Base-by-base conservation (phyloP, 2,113 vertebrate genomes). In the Tinamus guttatus region DNA sequence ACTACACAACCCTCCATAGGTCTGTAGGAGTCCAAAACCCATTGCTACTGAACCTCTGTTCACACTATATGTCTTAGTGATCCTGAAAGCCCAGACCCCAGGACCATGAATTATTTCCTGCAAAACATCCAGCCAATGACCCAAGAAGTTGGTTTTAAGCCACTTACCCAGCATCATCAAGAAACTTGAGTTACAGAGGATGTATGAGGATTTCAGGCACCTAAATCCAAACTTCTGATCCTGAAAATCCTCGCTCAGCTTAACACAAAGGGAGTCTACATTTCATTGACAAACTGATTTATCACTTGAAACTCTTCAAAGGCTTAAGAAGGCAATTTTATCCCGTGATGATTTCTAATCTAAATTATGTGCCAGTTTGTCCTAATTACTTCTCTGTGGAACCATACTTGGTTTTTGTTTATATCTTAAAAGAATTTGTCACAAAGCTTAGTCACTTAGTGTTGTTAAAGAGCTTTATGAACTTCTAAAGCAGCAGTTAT, bases 301-400 rank as follows among this genome's bases (percentile, higher is more conserved):
- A 64, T 60, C 77, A 56, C 89, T 93, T 92, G 69, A 90, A 94
- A 41, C n/a, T 81, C 51, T 87, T 92, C 41, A 84, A 62, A 84
- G 38, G 41, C 41, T 87, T 95, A 56, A 89, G 83, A 88, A 86
- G 43, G 2, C 34, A 84, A 47, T 76, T 20, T 84, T 90, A 68
- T 71, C 64, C 77, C 89, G 36, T 84, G 83, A 86, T 92, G 58
- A 93, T 81, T 93, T 89, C 34, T 22, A 90, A 11, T 64, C 38
- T 79, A 70, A 93, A 70, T 8, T 78, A 64, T 20, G 28, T 68
- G 74, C 20, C 19, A 40, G 34, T 81, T 96, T 84, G 38, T 86
- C 49, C 69, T 94, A 92, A 94, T 92, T 96, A 84, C 80, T 93
- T 78, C 43, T 91, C 65, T 78, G 30, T 47, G 69, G 83, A 95